These are phyloP conservation scores for Xanthia togata DNA, from an alignment of 2,888 invertebrate genomes.

Conservation along the genomic window DNA sequence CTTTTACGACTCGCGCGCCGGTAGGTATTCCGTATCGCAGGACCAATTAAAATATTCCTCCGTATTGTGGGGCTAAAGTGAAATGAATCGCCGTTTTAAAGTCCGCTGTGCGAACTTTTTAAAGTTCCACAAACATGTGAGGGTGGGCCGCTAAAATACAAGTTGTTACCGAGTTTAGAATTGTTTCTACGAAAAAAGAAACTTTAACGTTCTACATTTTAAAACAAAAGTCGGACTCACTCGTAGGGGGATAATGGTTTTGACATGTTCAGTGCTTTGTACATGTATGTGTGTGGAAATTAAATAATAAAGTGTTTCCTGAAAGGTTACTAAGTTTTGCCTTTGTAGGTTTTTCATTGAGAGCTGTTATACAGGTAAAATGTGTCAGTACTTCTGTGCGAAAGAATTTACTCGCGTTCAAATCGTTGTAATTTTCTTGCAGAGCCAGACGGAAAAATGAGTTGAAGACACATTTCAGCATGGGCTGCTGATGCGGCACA, in stretches of 20 bases:
- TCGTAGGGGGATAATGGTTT: conserved; percentile 84
- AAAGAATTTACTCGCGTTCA: neutral
- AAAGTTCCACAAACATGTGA: conserved; percentile 89
- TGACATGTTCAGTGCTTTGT: conserved; percentile 78
- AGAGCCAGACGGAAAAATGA: neutral
- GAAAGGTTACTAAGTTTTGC: conserved; percentile 8
- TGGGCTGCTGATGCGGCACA: neutral
- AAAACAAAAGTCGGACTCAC: conserved; percentile 85
- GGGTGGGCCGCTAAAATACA: conserved; percentile 88
- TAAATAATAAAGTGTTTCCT: conserved; percentile 52
- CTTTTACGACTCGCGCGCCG: conserved; percentile 69
- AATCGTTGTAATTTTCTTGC: neutral
- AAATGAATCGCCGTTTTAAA: conserved; percentile 83
- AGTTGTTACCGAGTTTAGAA: conserved; percentile 88
- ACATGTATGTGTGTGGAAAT: conserved; percentile 56
- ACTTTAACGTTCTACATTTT: conserved; percentile 89
- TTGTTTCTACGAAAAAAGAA: conserved; percentile 88
- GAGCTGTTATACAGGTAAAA: neutral
- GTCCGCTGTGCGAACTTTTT: conserved; percentile 82
- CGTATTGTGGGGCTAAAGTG: conserved; percentile 79
- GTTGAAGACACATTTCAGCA: neutral
- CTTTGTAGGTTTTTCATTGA: conserved; percentile 18
- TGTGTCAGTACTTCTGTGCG: neutral
- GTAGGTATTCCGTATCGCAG: conserved; percentile 71
- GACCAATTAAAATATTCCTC: conserved; percentile 84